Evolutionary conservation across 2,888 invertebrate genomes (phyloP), one percentile per base, ranked within the genome.

Genomic region (Leptinotarsa tumamoca): DNA sequence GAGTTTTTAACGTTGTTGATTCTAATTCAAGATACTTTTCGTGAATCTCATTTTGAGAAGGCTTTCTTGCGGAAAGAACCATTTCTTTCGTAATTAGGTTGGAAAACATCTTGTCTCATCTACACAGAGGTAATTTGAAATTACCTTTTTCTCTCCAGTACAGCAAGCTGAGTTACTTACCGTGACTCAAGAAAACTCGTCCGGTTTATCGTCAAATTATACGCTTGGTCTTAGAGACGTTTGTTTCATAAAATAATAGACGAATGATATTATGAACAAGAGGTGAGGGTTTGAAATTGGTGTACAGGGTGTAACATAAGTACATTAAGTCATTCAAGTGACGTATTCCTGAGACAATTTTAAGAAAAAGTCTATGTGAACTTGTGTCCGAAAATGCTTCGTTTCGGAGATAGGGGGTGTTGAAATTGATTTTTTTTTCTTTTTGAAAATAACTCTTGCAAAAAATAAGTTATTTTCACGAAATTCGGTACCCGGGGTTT

Each of bases 1-100:
- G 63, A 63, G 58, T 63, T 33, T 33, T 63, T 33, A 43, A 43
- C 63, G 43, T 63, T 63, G 43, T 63, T 63, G 17, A 63, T 63
- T 63, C 63, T n/a, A 63, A 63, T 33, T 63, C 63, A 17, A n/a
- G 14, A 17, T 63, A 63, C 43, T n/a, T 63, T 63, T 61, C 33
- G n/a, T 43, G 27, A 33, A 27, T 23, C 27, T 33, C n/a, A 27
- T 63, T 43, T 63, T 7, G 33, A 33, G 43, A 27, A 27, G 27
- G 21, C 17, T 27, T 27, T 18, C 23, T 13, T 15, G 23, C 21
- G 23, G 63, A 43, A 43, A 43, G 3, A 43, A 43, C 21, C 13
- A 5, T 63, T 63, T 63, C 63, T n/a, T 63, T 10, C 2, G 63
- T 33, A 33, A 63, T 63, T 63, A 43, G 43, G 43, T 17, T 15